Percentiles rank a stretch among this genome's conserved stretches.
Evolutionary conservation across 1,140 invertebrate species (phyloP).

Genomic region (Eciton burchellii): DNA sequence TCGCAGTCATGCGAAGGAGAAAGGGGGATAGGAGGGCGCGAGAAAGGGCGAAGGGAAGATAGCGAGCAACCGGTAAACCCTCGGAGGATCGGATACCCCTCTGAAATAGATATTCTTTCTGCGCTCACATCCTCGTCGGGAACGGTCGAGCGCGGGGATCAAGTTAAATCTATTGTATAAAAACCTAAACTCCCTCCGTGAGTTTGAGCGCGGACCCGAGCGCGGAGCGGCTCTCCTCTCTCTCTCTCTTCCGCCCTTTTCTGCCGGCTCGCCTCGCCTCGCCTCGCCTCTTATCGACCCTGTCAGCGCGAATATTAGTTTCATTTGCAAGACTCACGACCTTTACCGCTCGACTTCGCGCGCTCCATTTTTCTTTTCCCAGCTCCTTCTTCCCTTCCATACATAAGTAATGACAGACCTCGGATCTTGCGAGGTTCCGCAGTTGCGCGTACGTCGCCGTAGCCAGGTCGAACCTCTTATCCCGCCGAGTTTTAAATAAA

Average conservation of each 20-base stretch:
- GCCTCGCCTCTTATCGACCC: slow-evolving; percentile 44
- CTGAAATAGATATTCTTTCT: slow-evolving; percentile 74
- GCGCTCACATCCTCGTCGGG: slow-evolving; percentile 62
- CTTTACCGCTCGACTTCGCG: slow-evolving; percentile 53
- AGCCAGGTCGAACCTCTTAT: slow-evolving; percentile 52
- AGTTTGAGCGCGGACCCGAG: slow-evolving; percentile 37
- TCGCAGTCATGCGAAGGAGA: slow-evolving; percentile 8
- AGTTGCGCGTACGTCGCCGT: slow-evolving; percentile 32
- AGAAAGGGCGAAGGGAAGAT: slow-evolving; percentile 2
- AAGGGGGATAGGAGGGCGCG: neutral
- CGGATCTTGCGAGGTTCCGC: slow-evolving; percentile 16
- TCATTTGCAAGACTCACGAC: slow-evolving; percentile 75
- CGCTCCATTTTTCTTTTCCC: slow-evolving; percentile 41
- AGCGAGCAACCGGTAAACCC: slow-evolving; percentile 37
- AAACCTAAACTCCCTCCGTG: slow-evolving; percentile 67
- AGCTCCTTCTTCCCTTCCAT: slow-evolving; percentile 28
- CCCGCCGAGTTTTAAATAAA: slow-evolving; percentile 47
- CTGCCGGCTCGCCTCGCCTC: neutral
- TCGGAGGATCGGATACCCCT: slow-evolving; percentile 46
- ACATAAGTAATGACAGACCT: slow-evolving; percentile 60
- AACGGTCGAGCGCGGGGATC: slow-evolving; percentile 64
- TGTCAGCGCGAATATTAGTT: slow-evolving; percentile 74
- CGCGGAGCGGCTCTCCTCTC: neutral
- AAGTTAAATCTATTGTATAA: slow-evolving; percentile 63
- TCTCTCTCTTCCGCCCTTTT: neutral